phyloP scores from a whole-genome alignment of 2,888 invertebrate genomes.

The Coelopa pilipes region DNA sequence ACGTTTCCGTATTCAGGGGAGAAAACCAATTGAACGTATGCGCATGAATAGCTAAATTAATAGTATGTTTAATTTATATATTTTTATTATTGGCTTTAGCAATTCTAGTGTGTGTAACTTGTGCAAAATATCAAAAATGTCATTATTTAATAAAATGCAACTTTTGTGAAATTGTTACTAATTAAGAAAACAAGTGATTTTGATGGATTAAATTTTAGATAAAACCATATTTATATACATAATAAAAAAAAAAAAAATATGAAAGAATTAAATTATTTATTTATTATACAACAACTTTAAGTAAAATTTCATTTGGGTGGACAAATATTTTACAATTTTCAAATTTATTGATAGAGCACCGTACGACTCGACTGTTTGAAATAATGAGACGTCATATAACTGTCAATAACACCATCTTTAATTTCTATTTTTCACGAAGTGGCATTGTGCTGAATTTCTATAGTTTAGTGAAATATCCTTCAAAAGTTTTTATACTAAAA shows the following conservation, averaged over 20 bases:
- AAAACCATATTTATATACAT: not conserved
- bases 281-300: not conserved
- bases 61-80: not conserved
- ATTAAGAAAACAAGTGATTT: too few species aligned
- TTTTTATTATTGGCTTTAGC: not conserved
- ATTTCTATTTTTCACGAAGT: not conserved
- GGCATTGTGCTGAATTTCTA: conserved; percentile 4
- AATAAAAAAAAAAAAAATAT: too few species aligned
- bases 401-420: not conserved
- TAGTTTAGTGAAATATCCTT: not conserved
- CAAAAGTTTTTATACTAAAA: not conserved
- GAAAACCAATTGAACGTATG: conserved; percentile 64
- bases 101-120: too few species aligned
- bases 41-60: conserved; percentile 51
- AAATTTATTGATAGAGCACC: not conserved
- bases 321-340: not conserved
- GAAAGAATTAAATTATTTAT: too few species aligned
- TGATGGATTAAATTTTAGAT: too few species aligned
- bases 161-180: too few species aligned
- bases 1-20: conserved; percentile 61
- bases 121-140: too few species aligned
- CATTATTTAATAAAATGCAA: too few species aligned
- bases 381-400: not conserved
- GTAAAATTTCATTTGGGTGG: not conserved
- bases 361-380: not conserved